Conservation (phyloP, 1,140 invertebrate genomes). For the Monochamus saltuarius region DNA sequence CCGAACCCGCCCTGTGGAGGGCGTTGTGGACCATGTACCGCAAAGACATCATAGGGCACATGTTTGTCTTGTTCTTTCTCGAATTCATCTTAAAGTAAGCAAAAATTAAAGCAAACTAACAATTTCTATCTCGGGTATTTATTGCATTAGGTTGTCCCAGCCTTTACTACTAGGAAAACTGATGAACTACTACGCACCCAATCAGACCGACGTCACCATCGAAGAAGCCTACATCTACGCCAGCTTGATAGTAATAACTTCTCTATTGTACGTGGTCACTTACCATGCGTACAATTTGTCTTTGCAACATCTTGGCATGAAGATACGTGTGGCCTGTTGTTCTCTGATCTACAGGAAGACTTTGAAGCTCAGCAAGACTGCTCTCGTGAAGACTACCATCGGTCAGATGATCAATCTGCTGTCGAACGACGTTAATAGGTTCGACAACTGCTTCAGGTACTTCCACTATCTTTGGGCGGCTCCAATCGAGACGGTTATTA, state of each 20-base stretch:
- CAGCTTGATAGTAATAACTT: conserved; percentile 67
- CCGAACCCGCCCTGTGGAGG: conserved; percentile 48
- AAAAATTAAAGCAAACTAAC: not conserved
- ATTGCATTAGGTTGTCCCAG: conserved; percentile 39
- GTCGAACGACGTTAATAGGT: conserved; percentile 79
- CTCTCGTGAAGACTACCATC: conserved; percentile 74
- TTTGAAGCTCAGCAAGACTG: conserved; percentile 61
- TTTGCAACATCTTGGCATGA: conserved; percentile 67
- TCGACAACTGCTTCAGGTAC: conserved; percentile 67
- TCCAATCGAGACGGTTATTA: conserved; percentile 73
- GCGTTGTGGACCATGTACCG: conserved; percentile 50
- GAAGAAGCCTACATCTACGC: conserved; percentile 69
- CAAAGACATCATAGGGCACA: conserved; percentile 51
- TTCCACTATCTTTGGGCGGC: conserved; percentile 71
- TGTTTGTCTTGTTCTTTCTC: conserved; percentile 55
- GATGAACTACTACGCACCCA: conserved; percentile 60
- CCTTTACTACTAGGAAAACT: conserved; percentile 41
- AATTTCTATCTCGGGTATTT: not conserved
- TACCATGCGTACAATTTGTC: conserved; percentile 81
- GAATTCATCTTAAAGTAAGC: conserved; percentile 57
- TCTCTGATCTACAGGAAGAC: conserved; percentile 82
- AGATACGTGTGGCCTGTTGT: conserved; percentile 75
- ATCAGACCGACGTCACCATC: conserved; percentile 46
- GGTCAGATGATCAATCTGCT: conserved; percentile 87
- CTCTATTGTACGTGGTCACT: conserved; percentile 63